Evolutionary conservation across 2,888 invertebrate genomes (phyloP).

Genomic region (Phortica okadai): DNA sequence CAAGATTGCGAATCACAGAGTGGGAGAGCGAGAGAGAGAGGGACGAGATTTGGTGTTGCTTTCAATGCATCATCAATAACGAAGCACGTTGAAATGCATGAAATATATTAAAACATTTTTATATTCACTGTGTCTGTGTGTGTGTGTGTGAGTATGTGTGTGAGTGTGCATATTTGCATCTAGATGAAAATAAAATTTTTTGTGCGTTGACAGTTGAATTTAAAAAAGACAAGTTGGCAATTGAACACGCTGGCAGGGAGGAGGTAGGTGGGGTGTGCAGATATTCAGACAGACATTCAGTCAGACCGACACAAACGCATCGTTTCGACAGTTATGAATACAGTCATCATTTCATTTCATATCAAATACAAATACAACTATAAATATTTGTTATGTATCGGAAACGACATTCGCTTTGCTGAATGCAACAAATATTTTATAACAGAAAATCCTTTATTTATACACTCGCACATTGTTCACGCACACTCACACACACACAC

Average conservation of each 20-base stretch:
- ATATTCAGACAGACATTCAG: background rate
- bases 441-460: constrained; percentile 70
- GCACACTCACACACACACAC: constrained; percentile 7
- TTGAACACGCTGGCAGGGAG: background rate
- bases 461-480: constrained; percentile 63
- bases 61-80: background rate
- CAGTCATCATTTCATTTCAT: constrained; percentile 1
- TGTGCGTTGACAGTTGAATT: constrained; percentile 14
- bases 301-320: background rate
- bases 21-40: background rate
- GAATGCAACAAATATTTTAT: constrained; percentile 64
- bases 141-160: background rate
- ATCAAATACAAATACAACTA: background rate
- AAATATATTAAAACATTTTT: constrained; percentile 20
- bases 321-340: background rate
- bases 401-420: background rate
- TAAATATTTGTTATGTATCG: too few species aligned
- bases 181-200: constrained; percentile 7
- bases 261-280: background rate
- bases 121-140: background rate
- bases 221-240: background rate
- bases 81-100: constrained; percentile 9
- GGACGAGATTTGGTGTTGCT: background rate
- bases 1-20: background rate
- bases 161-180: background rate